Conservation (phyloP, 1,140 invertebrate species). For the Galendromus occidentalis region DNA sequence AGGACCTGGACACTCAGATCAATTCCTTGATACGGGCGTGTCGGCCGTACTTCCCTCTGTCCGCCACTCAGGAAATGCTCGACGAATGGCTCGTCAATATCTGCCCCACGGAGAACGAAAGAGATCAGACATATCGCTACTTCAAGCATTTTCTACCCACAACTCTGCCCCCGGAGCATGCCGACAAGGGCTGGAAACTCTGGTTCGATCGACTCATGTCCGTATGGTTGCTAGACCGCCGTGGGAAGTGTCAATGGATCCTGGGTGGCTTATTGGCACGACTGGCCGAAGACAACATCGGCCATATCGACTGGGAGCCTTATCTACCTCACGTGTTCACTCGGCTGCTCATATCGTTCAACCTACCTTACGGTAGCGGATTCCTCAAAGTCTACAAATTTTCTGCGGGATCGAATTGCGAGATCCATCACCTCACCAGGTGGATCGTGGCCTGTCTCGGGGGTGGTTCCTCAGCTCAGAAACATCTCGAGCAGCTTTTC, state of each 20-base stretch:
- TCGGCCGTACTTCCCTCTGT: conserved; percentile 42
- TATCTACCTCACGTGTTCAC: conserved; percentile 40
- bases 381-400: not conserved
- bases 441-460: conserved; percentile 48
- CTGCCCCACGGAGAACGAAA: conserved; percentile 45
- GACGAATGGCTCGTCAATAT: conserved; percentile 55
- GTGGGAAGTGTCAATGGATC: conserved; percentile 29
- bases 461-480: conserved; percentile 37
- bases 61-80: conserved; percentile 65
- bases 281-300: conserved; percentile 50
- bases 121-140: conserved; percentile 38
- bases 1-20: conserved; percentile 20
- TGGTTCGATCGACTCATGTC: conserved; percentile 66
- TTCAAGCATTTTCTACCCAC: conserved; percentile 58
- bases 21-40: conserved; percentile 26
- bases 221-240: conserved; percentile 38
- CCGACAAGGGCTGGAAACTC: conserved; percentile 42
- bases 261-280: conserved; percentile 49
- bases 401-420: not conserved
- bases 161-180: conserved; percentile 38
- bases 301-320: conserved; percentile 67
- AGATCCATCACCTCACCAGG: not conserved
- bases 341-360: not conserved
- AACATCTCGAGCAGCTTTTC: conserved; percentile 56
- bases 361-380: not conserved